A percentile compares a stretch with the other conserved stretches of the same genome.
phyloP scores from a whole-genome alignment of 2,888 invertebrate species.

The Ariolimax columbianus region DNA sequence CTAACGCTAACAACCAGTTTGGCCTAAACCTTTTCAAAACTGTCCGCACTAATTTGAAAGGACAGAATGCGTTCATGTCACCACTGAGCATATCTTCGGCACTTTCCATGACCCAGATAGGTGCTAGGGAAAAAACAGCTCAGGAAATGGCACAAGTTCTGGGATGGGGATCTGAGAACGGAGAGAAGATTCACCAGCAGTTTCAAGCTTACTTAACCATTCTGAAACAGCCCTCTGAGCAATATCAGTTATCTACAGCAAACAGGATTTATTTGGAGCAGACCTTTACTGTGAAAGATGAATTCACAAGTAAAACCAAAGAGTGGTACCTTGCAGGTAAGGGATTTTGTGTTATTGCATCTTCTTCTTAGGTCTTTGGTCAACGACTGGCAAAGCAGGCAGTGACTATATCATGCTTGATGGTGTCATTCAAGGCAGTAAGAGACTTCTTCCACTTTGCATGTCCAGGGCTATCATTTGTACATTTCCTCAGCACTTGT shows the following conservation, averaged over 20 bases:
- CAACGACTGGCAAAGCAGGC: no score
- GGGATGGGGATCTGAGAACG: constrained; percentile 36
- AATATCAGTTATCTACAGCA: constrained; percentile 66
- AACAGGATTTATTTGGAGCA: constrained; percentile 68
- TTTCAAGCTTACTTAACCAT: constrained; percentile 34
- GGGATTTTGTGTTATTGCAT: neutral
- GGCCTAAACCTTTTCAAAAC: constrained; percentile 50
- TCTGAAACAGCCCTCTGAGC: constrained; percentile 32
- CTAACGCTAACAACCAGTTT: constrained; percentile 53
- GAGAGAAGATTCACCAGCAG: constrained; percentile 24
- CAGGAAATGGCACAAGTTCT: constrained; percentile 64
- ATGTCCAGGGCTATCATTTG: no score
- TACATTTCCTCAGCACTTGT: no score
- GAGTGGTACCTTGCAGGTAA: constrained; percentile 36
- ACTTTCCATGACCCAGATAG: constrained; percentile 78
- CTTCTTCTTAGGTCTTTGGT: no score
- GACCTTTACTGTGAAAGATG: constrained; percentile 58
- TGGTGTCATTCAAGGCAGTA: neutral
- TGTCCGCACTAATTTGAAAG: constrained; percentile 1
- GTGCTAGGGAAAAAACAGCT: constrained; percentile 76
- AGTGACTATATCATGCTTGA: neutral
- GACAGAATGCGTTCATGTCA: constrained; percentile 75
- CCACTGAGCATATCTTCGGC: constrained; percentile 78
- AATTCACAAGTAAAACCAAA: constrained; percentile 60
- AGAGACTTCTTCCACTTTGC: no score